Evolutionary conservation across 1,140 invertebrate genomes (phyloP), one percentile per base, ranked within the genome.

Genomic region (Bombus pascuorum): DNA sequence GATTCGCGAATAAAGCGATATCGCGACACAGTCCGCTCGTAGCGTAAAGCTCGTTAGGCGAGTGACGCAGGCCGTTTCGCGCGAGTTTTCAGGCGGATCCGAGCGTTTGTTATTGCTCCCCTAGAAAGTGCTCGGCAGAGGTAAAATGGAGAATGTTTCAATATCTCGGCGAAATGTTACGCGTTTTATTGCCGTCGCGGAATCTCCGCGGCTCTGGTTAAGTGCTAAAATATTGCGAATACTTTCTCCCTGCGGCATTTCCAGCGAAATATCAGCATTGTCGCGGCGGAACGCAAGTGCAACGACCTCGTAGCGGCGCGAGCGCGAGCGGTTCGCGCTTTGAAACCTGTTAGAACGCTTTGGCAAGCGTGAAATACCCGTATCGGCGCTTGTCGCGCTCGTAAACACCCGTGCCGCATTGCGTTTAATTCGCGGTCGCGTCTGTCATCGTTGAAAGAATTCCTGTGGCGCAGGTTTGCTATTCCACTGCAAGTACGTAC

Each of bases 221-320:
- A 57, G 68, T 66, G 66, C 77, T 83, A 86, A 86, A 89, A 89
- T 89, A 89, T 89, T 81, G 85, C 77, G 75, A 72, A 66, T 77
- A 89, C 81, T 86, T 86, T 89, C 85, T 39, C 57, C 75, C 75
- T n/a, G 28, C 59, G 78, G 37, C 44, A 42, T 59, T 68, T 44
- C 39, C n/a, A 34, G 53, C 80, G 72, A 89, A 83, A 83, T 89
- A 89, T 89, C 88, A 78, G 73, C 77, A 89, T 86, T 89, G 87
- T 89, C 88, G 85, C 83, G 66, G 70, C 42, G 59, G 32, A 3
- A 37, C 66, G 62, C 65, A 73, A 76, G 88, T 83, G 84, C 88
- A 83, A 83, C 85, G 88, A 89, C 84, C 85, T 37, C 44, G 66
- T 76, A 57, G 70, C 65, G 68, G 62, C 74, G 87, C 77, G 80